A percentile compares a stretch with the other conserved stretches of the same genome.
Conservation (phyloP, 2,797 vertebrate species). For the Esox lucius region DNA sequence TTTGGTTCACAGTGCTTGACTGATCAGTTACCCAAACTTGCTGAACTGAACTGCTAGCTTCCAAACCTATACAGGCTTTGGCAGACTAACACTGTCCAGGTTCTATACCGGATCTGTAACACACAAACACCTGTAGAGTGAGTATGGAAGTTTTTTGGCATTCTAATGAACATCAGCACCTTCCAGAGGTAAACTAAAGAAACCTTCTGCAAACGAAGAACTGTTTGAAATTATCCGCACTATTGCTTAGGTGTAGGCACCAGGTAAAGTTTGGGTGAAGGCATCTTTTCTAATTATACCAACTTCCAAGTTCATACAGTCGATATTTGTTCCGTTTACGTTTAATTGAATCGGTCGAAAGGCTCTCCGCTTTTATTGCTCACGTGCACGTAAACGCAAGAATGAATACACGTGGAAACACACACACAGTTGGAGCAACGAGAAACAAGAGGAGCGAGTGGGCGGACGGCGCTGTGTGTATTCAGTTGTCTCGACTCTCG, state of each 20-base stretch:
- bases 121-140: neutral
- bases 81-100: neutral
- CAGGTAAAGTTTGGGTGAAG: neutral
- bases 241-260: neutral
- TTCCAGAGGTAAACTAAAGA: neutral
- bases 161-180: neutral
- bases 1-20: neutral
- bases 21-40: neutral
- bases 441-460: neutral
- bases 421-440: neutral
- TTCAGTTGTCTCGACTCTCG: neutral
- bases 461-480: neutral
- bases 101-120: too few relatives aligned
- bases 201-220: neutral
- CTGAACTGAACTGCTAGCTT: neutral
- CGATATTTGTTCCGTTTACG: neutral
- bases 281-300: neutral
- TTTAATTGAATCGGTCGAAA: neutral
- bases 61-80: neutral
- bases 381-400: neutral
- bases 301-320: neutral
- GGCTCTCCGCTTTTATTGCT: neutral
- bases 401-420: neutral
- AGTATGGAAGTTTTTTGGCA: neutral
- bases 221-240: neutral